These are phyloP conservation scores for Pristionchus maxplancki DNA, from an alignment of 2,888 invertebrate genomes.

Conservation along the genomic window DNA sequence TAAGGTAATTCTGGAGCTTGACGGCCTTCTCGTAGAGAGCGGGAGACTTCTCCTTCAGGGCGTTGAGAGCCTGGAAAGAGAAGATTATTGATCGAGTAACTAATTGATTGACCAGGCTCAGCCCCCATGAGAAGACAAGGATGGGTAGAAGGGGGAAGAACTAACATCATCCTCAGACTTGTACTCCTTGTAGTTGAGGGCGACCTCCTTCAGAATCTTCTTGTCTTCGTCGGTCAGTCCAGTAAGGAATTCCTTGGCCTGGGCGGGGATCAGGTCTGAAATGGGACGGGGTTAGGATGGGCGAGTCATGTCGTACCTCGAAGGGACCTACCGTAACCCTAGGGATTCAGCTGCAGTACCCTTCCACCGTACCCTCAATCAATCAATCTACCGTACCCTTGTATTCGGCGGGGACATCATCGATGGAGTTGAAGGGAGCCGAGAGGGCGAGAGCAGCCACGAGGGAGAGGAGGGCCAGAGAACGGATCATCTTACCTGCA, in stretches of 20 bases:
- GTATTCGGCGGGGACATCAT: constrained; percentile 73
- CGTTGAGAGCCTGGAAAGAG: constrained; percentile 65
- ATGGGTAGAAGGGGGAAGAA: too few species aligned
- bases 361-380: background rate
- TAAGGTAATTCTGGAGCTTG: constrained; percentile 66
- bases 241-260: constrained; percentile 73
- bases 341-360: background rate
- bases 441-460: constrained; percentile 61
- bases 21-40: constrained; percentile 71
- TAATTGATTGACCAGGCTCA: too few species aligned
- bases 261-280: constrained; percentile 71
- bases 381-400: constrained; percentile 66
- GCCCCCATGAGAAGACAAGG: too few species aligned
- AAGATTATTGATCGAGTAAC: background rate
- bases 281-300: background rate
- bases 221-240: constrained; percentile 68
- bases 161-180: constrained; percentile 66
- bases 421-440: constrained; percentile 66
- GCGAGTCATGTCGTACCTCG: constrained; percentile 54
- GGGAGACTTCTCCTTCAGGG: constrained; percentile 73
- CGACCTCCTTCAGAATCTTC: constrained; percentile 71
- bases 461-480: constrained; percentile 58
- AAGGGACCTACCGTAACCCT: constrained; percentile 28
- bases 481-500: constrained; percentile 40
- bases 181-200: constrained; percentile 63